Evolutionary conservation across 2,888 invertebrate genomes (phyloP).

Genomic region (Drosophila stalkeri): DNA sequence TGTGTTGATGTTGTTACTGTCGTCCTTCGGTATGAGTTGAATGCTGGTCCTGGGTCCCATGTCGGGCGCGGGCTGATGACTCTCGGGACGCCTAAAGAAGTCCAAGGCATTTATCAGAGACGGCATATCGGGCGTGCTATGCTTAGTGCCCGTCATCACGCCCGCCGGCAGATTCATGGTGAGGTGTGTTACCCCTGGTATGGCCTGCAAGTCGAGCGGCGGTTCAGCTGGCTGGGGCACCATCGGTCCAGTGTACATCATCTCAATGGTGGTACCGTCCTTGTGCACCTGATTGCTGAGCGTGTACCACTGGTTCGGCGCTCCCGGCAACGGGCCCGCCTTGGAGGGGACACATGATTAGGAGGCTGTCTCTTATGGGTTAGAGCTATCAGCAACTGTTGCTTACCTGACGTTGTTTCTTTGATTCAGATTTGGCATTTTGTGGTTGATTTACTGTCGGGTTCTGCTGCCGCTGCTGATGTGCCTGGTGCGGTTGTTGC

Average conservation of each 20-base stretch:
- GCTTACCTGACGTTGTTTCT: constrained; percentile 12
- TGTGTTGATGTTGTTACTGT: not conserved
- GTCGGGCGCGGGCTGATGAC: not conserved
- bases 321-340: not conserved
- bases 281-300: constrained; percentile 16
- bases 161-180: constrained; percentile 26
- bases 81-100: constrained; percentile 26
- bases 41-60: constrained; percentile 16
- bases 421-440: not conserved
- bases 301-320: constrained; percentile 19
- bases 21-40: constrained; percentile 18
- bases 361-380: not conserved
- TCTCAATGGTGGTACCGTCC: constrained; percentile 29
- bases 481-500: not conserved
- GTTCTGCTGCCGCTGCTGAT: not conserved
- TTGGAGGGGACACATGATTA: not conserved
- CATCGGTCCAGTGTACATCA: constrained; percentile 33
- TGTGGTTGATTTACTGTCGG: not conserved
- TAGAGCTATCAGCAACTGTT: not conserved
- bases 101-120: constrained; percentile 31
- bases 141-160: constrained; percentile 10
- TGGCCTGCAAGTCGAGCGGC: constrained; percentile 7
- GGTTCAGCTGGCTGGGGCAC: constrained; percentile 7
- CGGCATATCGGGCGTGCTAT: constrained; percentile 25
- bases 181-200: constrained; percentile 32